Evolutionary conservation across 2,888 invertebrate species (phyloP).

Genomic region (Tromatobia lineatoria): DNA sequence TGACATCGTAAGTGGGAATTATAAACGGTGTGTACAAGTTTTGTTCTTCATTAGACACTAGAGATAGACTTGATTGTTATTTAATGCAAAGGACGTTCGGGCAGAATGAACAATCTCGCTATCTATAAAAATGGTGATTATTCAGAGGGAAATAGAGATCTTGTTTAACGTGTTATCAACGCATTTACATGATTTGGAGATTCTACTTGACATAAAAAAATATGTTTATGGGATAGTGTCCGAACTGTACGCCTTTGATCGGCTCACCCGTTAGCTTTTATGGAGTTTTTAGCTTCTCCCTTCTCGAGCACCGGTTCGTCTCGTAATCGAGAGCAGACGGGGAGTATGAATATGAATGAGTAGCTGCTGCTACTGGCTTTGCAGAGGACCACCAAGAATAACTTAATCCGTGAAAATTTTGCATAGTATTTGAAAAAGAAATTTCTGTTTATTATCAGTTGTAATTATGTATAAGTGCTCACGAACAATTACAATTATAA

Average conservation of each 20-base stretch:
- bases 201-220: slow-evolving; percentile 36
- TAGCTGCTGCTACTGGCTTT: slow-evolving; percentile 53
- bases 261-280: slow-evolving; percentile 45
- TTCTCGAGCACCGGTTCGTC: slow-evolving; percentile 53
- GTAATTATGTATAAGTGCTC: neutral
- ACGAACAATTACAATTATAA: neutral
- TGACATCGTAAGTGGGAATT: neutral
- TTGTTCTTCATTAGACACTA: neutral
- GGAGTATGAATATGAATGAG: slow-evolving; percentile 75
- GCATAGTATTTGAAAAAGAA: neutral
- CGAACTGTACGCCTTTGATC: slow-evolving; percentile 41
- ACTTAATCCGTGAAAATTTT: slow-evolving; percentile 46
- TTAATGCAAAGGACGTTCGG: neutral
- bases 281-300: slow-evolving; percentile 46
- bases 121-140: neutral
- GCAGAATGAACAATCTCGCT: slow-evolving; percentile 11
- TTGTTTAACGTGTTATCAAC: neutral
- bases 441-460: neutral
- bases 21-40: slow-evolving; percentile 9
- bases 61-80: slow-evolving; percentile 3
- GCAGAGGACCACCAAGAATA: slow-evolving; percentile 39
- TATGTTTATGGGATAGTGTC: slow-evolving; percentile 28
- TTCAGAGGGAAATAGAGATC: neutral
- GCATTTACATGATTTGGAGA: slow-evolving; percentile 5
- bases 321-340: slow-evolving; percentile 70